Conservation (phyloP, 2,113 vertebrate genomes). For the Lepus europaeus region DNA sequence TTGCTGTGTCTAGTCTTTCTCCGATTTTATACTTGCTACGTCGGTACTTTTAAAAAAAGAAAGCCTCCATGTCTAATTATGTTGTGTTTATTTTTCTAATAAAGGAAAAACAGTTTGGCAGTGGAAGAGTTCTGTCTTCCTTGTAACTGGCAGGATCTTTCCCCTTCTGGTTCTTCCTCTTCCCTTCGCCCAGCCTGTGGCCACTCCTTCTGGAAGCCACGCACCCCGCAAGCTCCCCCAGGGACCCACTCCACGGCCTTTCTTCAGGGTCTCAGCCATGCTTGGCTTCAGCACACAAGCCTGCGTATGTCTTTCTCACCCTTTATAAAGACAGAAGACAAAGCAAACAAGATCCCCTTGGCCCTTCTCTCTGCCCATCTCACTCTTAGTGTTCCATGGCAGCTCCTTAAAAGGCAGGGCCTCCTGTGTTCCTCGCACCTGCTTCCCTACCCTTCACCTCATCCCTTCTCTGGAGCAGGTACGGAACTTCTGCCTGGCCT, state of each 20-base stretch:
- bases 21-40: background rate
- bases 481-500: constrained; percentile 42
- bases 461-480: background rate
- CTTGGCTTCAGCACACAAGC: background rate
- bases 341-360: background rate
- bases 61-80: background rate
- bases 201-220: background rate
- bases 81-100: constrained; percentile 2
- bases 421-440: background rate
- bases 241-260: background rate
- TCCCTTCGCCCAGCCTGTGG: background rate
- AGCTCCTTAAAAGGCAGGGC: background rate
- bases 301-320: background rate
- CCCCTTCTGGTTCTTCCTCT: background rate
- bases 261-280: constrained; percentile 6
- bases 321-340: background rate
- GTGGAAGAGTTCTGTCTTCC: background rate
- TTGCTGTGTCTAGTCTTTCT: background rate
- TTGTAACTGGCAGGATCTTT: background rate
- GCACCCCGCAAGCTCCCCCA: background rate
- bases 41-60: background rate
- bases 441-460: background rate
- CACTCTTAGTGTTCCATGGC: background rate
- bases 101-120: background rate
- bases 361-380: background rate